Conservation (phyloP, 2,113 vertebrate species). For the Spizaetus ornatus region DNA sequence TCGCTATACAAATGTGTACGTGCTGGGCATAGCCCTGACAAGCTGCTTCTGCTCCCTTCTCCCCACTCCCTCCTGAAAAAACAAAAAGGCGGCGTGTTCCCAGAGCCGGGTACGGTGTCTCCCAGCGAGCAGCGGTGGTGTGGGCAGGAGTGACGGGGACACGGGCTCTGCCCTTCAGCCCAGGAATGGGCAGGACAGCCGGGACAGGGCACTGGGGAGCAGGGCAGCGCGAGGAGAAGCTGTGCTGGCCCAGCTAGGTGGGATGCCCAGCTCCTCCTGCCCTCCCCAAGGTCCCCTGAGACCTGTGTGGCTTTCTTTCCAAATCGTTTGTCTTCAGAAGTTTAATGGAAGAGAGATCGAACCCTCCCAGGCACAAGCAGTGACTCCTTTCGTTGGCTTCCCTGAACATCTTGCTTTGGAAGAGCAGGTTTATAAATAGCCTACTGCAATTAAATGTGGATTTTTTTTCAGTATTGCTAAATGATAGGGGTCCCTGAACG, state of each 20-base stretch:
- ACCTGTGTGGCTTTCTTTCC: neutral
- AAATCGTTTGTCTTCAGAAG: neutral
- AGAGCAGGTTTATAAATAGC: neutral
- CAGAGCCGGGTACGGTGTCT: rapidly evolving
- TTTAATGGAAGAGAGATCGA: neutral
- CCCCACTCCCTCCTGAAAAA: neutral
- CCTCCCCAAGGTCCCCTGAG: neutral
- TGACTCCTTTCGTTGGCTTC: neutral
- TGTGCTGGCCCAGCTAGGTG: neutral
- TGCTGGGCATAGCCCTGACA: neutral
- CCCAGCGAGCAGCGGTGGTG: neutral
- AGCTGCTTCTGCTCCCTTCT: neutral
- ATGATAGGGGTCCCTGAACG: neutral
- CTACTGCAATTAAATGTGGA: neutral
- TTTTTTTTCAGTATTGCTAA: neutral
- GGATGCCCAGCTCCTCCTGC: neutral
- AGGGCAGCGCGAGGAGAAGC: neutral
- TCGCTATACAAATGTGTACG: rapidly evolving
- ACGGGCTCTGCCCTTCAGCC: neutral
- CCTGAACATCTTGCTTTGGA: neutral
- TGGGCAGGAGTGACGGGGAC: neutral
- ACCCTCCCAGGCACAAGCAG: neutral
- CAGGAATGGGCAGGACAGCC: neutral
- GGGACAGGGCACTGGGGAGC: rapidly evolving
- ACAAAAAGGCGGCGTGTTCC: neutral